A percentile compares a stretch with the other conserved stretches of the same genome.
phyloP scores from a whole-genome alignment of 2,888 invertebrate species.

The Macrophya annulata region DNA sequence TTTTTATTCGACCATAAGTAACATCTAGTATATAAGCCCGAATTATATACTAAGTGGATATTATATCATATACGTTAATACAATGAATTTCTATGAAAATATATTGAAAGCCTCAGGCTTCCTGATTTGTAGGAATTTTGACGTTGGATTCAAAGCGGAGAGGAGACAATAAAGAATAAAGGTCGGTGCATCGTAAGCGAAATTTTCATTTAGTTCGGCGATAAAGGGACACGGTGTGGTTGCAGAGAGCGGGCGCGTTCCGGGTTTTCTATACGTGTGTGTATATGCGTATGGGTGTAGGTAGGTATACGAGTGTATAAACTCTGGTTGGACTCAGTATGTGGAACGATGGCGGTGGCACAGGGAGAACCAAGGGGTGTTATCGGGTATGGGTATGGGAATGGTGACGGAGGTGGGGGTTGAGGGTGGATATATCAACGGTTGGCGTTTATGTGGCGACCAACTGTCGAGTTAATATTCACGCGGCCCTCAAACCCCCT shows the following conservation, averaged over 20 bases:
- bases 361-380: constrained; percentile 65
- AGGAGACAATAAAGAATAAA: constrained; percentile 54
- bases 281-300: constrained; percentile 27
- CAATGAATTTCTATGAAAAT: constrained; percentile 39
- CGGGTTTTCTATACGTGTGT: constrained; percentile 9
- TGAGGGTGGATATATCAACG: constrained; percentile 68
- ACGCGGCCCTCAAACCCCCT: constrained; percentile 62
- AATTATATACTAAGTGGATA: not conserved
- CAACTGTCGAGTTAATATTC: constrained; percentile 74
- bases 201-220: constrained; percentile 66
- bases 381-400: constrained; percentile 66
- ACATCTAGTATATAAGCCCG: not conserved
- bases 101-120: constrained; percentile 20
- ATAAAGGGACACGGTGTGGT: constrained; percentile 56
- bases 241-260: constrained; percentile 49
- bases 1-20: constrained; percentile 23
- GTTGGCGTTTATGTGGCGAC: constrained; percentile 74
- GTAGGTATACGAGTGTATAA: not conserved
- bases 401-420: constrained; percentile 64
- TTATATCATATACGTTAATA: not conserved
- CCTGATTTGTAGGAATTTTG: constrained; percentile 47
- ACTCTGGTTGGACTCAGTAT: not conserved
- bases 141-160: constrained; percentile 43
- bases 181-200: constrained; percentile 60
- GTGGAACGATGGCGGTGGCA: constrained; percentile 13